Base-by-base conservation (phyloP, 2,888 invertebrate species). In the Gari tellinella region DNA sequence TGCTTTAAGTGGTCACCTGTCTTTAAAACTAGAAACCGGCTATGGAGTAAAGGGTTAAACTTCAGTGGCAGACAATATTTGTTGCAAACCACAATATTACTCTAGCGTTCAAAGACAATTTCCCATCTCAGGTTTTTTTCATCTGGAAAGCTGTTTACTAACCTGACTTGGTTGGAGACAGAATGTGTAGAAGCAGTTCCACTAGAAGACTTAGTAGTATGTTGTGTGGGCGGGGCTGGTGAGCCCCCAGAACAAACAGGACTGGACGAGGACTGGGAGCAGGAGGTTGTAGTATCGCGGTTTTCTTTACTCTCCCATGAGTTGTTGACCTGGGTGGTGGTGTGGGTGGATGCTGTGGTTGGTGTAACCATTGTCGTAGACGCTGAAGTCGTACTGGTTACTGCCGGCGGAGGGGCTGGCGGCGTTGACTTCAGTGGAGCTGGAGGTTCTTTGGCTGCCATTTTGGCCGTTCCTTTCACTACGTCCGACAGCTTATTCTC, bases 381-480 rank as follows among this genome's bases (percentile, higher is more conserved):
- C 25, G 58, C 65, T 2, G 57, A 37, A 7, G 57, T 45, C 17
- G 45, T 26, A 10, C 31, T 31, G 31, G 31, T 31, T 31, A 10
- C 31, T n/a, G n/a, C n/a, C n/a, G n/a, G n/a, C n/a, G n/a, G n/a
- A n/a, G n/a, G n/a, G n/a, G n/a, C n/a, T n/a, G n/a, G n/a, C n/a
- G n/a, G n/a, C 31, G 31, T 7, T 31, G 31, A 31, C 31, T 31
- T 31, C 31, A 7, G 31, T n/a, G n/a, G n/a, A 10, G 10, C 31
- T 10, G 10, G 5, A 31, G 31, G 31, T 31, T 31, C 31, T 31
- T 10, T 4, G 2, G 86, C 88, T 41, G 82, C 74, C 79, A 93
- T 92, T 90, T 94, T 94, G 57, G 94, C 94, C 45, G 95, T 95
- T 66, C 95, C 95, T 86, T 95, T 95, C 53, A 96, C 96, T 48